phyloP scores from a whole-genome alignment of 2,113 vertebrate species.

The Nymphicus hollandicus region DNA sequence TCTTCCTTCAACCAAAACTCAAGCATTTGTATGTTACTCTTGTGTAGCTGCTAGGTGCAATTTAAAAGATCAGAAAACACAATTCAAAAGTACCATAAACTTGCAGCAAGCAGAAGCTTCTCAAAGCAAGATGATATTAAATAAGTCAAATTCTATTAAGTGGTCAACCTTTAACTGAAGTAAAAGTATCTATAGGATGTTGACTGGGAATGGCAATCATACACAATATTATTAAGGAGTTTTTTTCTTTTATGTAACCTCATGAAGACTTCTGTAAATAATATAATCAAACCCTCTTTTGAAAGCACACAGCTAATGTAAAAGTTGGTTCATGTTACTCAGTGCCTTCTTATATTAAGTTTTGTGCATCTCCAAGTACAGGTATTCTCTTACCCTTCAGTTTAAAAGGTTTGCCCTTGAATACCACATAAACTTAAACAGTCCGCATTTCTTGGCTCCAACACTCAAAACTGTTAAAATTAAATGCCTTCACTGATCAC shows the following conservation, averaged over 20 bases:
- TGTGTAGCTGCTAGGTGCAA: background rate
- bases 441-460: background rate
- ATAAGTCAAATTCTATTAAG: background rate
- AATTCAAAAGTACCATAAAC: background rate
- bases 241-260: background rate
- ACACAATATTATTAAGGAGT: accelerated
- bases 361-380: background rate
- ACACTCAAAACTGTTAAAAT: background rate
- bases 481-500: background rate
- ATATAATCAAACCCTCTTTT: background rate
- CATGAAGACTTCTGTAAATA: background rate
- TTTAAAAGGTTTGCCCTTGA: background rate
- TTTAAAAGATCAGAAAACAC: background rate
- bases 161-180: background rate
- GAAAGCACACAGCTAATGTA: background rate
- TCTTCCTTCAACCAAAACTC: background rate
- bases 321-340: background rate
- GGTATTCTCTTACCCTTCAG: background rate
- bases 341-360: background rate
- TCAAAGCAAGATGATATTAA: background rate
- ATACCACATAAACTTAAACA: background rate
- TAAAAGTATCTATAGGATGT: background rate
- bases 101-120: background rate
- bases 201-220: background rate
- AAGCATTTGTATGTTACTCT: background rate